Percentiles rank a stretch among this genome's conserved stretches.
Evolutionary conservation across 2,888 invertebrate genomes (phyloP).

Genomic region (Nomada ferruginata): DNA sequence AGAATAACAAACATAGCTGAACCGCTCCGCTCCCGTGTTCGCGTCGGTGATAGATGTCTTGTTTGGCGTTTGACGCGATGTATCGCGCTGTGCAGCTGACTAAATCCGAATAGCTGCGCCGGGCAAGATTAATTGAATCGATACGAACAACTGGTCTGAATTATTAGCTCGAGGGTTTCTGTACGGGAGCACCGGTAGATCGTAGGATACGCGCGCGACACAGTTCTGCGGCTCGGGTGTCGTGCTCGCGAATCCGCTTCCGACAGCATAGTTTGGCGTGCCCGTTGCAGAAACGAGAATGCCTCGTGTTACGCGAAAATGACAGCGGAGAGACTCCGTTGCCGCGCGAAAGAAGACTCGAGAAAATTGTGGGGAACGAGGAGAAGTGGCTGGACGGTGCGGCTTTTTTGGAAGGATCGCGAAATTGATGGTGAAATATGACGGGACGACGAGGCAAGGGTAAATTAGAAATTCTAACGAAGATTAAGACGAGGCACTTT

Average conservation of each 20-base stretch:
- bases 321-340: neutral
- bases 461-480: conserved; percentile 78
- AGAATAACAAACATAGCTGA: neutral
- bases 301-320: conserved; percentile 16
- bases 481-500: conserved; percentile 63
- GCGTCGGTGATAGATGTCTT: conserved; percentile 20
- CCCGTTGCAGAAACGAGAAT: neutral
- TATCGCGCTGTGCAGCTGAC: conserved; percentile 17
- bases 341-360: conserved; percentile 1
- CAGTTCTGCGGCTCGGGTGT: conserved; percentile 1
- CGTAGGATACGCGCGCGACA: neutral
- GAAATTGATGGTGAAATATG: conserved; percentile 22
- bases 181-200: neutral
- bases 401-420: conserved; percentile 14
- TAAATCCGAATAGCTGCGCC: conserved; percentile 30
- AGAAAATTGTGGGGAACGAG: neutral
- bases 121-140: conserved; percentile 40
- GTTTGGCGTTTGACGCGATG: conserved; percentile 28
- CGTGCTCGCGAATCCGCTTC: neutral
- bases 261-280: neutral
- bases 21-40: neutral
- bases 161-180: conserved; percentile 26
- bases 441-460: conserved; percentile 10
- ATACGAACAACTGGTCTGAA: conserved; percentile 31
- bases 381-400: neutral